Percentiles rank a stretch among this genome's conserved stretches.
Evolutionary conservation across 2,888 invertebrate species (phyloP).

Genomic region (Orthosia cruda): DNA sequence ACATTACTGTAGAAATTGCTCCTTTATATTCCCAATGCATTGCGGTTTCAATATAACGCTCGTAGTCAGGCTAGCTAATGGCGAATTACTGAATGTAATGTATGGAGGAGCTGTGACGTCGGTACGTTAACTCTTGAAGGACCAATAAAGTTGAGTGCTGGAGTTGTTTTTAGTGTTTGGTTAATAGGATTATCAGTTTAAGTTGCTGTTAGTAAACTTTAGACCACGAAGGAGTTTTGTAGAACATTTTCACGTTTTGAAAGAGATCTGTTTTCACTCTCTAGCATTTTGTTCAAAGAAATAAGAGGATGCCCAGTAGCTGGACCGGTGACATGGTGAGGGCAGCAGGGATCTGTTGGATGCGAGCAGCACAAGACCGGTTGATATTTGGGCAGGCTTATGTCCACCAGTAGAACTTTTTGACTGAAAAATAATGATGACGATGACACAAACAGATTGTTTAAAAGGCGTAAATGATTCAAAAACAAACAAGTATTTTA

Average conservation of each 20-base stretch:
- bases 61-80: slow-evolving; percentile 63
- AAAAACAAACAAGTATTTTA: neutral
- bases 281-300: no score
- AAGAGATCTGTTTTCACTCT: no score
- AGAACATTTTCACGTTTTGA: neutral
- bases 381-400: no score
- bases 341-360: no score
- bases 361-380: no score
- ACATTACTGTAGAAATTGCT: slow-evolving; percentile 69
- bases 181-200: slow-evolving; percentile 5
- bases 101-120: slow-evolving; percentile 43
- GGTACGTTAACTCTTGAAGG: slow-evolving; percentile 21
- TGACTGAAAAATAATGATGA: no score
- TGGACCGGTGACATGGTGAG: no score
- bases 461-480: neutral
- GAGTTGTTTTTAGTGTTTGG: slow-evolving; percentile 6
- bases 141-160: slow-evolving; percentile 11
- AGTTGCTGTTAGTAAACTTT: neutral
- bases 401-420: no score
- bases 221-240: neutral
- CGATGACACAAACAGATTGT: neutral
- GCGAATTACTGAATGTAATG: slow-evolving; percentile 66
- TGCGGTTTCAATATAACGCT: slow-evolving; percentile 70
- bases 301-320: no score
- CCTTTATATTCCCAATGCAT: slow-evolving; percentile 71